Evolutionary conservation across 2,888 invertebrate genomes (phyloP), one percentile per base, ranked within the genome.

Genomic region (Ellobium chinense): DNA sequence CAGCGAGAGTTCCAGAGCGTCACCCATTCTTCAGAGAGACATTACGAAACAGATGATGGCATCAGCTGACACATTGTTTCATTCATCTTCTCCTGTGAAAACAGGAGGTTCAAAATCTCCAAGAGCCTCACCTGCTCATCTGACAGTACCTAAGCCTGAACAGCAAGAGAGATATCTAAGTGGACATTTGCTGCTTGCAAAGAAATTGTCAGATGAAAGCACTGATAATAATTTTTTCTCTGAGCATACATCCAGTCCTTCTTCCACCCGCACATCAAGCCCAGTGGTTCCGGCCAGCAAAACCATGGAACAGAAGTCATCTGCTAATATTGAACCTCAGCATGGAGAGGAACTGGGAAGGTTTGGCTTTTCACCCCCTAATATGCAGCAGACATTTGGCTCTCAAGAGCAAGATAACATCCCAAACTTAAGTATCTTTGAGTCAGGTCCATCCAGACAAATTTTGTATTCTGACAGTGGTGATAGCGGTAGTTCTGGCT

Each of bases 161-260:
- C 77, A 84, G 21, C 84, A 85, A 24, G 79, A 79, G 24, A 46
- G 70, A 29, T 80, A 80, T 54, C 39, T 83, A 14, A 91, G 91
- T 89, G 94, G 92, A 82, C 92, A 93, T 86, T 84, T 93, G n/a
- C 85, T 92, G n/a, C 85, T 93, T 31, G 92, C 92, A n/a, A 92
- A 93, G 81, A 92, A 93, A 37, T 85, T 93, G 9, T 93, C 93
- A 4, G 93, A 93, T 82, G 93, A 93, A 78, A 94, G 94, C 5
- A 83, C 83, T 69, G 89, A 89, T 34, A 84, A 85, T 2, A 87
- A 85, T 56, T 85, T 85, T 73, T 85, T 85, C 63, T 70, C 80
- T 21, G 72, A 80, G 14, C 80, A 73, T 36, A 56, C 66, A 0
- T 80, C 74, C 7, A 73, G 80, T 36, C 66, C 80, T 36, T 74